Conservation (phyloP, 2,797 vertebrate genomes). For the Gambelia wislizenii region DNA sequence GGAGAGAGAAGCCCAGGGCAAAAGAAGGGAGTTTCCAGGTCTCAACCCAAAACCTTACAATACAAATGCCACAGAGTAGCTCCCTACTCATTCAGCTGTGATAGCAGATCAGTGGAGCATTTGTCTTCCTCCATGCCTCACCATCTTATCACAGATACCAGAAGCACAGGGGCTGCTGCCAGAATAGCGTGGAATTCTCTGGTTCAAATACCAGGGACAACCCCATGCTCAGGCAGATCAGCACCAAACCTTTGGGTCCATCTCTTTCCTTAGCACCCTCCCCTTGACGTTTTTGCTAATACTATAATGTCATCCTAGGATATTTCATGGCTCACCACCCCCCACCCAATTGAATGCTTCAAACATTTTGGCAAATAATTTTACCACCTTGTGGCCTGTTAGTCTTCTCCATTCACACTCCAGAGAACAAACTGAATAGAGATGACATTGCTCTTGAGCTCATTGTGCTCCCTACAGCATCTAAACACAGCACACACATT, state of each 20-base stretch:
- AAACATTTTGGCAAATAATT: not conserved
- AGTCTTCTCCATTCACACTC: not conserved
- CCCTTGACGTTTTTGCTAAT: not conserved
- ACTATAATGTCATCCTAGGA: not conserved
- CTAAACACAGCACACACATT: too few relatives aligned
- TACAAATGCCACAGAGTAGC: not conserved
- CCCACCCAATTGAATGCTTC: not conserved
- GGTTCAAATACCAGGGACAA: not conserved
- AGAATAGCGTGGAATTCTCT: not conserved
- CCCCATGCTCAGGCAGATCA: not conserved
- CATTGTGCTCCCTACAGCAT: not conserved
- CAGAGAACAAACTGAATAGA: not conserved
- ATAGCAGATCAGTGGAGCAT: not conserved
- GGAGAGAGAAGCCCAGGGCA: not conserved
- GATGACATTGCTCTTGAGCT: not conserved
- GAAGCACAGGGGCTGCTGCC: not conserved
- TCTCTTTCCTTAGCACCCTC: not conserved
- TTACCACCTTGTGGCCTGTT: not conserved
- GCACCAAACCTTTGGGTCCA: not conserved
- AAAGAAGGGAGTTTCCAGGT: not conserved
- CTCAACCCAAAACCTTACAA: too few relatives aligned
- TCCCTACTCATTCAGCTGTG: not conserved
- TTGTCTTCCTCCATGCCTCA: not conserved
- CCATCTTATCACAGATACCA: not conserved
- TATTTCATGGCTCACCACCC: not conserved